Base-by-base conservation (phyloP, 2,113 vertebrate genomes). In the Fulmarus glacialis region DNA sequence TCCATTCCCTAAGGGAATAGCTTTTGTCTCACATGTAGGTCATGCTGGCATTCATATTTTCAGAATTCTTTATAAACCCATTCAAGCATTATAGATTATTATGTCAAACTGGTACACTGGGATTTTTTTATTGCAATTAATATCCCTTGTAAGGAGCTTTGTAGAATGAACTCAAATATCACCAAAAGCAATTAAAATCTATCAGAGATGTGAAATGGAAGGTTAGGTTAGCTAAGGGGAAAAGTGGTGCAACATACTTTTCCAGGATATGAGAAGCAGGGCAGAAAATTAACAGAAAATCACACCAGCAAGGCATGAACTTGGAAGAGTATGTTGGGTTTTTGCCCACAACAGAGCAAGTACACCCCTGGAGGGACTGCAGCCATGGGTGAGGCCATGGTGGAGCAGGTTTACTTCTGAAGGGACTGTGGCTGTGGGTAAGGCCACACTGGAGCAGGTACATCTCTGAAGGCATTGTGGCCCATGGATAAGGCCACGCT, bases 81-180 rank as follows among this genome's bases (percentile, higher is more conserved):
- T 90, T 95, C 80, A 94, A 94, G 89, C 89, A 91, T 90, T 95
- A 95, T 91, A 95, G 96, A 97, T 97, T 97, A 95, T 93, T 91
- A 87, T 95, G 93, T 97, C 94, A 98, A 95, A 89, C 85, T 58
- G 52, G 64, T 88, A 93, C 66, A 70, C 62, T 82, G 92, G 75
- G 83, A 82, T 82, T 93, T 92, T 92, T 96, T 96, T 38, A 94
- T 89, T 97, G 77, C 90, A 97, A 98, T 97, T 97, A 98, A 96
- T 95, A 92, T 58, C 83, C 59, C 53, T 87, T 73, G 71, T 95
- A 96, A 96, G 83, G 20, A 96, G 87, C 68, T 97, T 78, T 91
- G 59, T 70, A 93, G 82, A 96, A 90, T 89, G 75, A 90, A 96
- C 43, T 95, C 79, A 96, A 83, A 96, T 85, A 95, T 77, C 68